Conservation (phyloP, 2,888 invertebrate genomes). For the Caenorhabditis sp. region DNA sequence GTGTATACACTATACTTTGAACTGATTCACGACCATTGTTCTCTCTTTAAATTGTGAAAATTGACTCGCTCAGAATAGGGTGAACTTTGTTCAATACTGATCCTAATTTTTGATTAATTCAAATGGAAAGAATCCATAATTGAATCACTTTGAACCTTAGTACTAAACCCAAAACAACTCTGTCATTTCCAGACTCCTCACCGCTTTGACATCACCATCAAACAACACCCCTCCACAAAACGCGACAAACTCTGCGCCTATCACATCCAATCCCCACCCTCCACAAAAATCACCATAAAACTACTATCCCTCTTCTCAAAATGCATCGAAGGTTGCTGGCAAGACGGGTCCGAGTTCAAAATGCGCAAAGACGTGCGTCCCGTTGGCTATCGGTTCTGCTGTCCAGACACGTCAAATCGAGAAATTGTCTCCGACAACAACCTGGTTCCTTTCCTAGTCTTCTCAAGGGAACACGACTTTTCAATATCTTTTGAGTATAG, state of each 20-base stretch:
- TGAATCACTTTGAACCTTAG: no score
- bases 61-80: no score
- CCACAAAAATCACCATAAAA: conserved; percentile 44
- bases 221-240: conserved; percentile 22
- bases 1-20: no score
- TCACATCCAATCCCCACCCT: conserved; percentile 50
- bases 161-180: no score
- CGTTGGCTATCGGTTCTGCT: conserved; percentile 55
- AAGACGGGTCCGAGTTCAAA: conserved; percentile 51
- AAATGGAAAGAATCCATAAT: no score
- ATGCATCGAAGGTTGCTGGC: conserved; percentile 57
- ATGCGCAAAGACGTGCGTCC: conserved; percentile 52
- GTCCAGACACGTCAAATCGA: conserved; percentile 35
- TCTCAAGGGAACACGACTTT: conserved; percentile 33
- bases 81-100: no score
- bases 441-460: conserved; percentile 46
- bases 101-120: no score
- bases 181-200: conserved; percentile 38
- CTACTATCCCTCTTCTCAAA: conserved; percentile 41
- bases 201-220: conserved; percentile 51
- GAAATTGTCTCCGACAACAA: conserved; percentile 41
- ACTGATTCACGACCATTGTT: no score
- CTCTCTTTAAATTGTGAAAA: no score
- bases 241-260: conserved; percentile 49
- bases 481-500: conserved; percentile 50